Evolutionary conservation across 2,797 vertebrate species (phyloP).

Genomic region (Podargus strigoides): DNA sequence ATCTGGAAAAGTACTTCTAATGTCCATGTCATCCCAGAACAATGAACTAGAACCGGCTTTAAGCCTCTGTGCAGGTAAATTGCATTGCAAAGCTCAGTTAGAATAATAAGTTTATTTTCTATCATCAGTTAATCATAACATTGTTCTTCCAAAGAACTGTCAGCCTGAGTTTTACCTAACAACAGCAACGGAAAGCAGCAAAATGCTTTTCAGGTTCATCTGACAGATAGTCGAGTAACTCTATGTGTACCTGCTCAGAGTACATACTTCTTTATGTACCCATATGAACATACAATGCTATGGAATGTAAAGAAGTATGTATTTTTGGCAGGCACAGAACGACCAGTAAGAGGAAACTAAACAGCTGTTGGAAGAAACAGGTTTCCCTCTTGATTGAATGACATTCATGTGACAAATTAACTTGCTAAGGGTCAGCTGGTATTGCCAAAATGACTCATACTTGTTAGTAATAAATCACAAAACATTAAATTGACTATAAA

Average conservation of each 20-base stretch:
- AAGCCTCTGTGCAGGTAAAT: slow-evolving; percentile 67
- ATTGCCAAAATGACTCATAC: slow-evolving; percentile 43
- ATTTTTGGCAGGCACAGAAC: slow-evolving; percentile 91
- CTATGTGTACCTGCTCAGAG: slow-evolving; percentile 85
- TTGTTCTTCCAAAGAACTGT: neutral
- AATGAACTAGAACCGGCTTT: slow-evolving; percentile 31
- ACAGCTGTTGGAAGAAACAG: slow-evolving; percentile 60
- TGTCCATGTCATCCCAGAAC: slow-evolving; percentile 14
- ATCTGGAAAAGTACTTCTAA: slow-evolving; percentile 21
- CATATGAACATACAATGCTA: slow-evolving; percentile 99
- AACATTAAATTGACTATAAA: neutral
- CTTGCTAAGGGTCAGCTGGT: slow-evolving; percentile 34
- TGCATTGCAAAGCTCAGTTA: slow-evolving; percentile 6
- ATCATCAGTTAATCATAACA: neutral
- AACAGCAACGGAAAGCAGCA: neutral
- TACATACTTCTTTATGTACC: slow-evolving; percentile 99
- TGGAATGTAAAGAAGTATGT: slow-evolving; percentile 99
- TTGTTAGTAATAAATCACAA: slow-evolving; percentile 29
- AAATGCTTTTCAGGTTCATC: slow-evolving; percentile 52
- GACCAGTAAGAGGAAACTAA: slow-evolving; percentile 69
- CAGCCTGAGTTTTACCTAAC: slow-evolving; percentile 4
- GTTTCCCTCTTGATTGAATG: slow-evolving; percentile 59
- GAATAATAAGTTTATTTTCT: neutral
- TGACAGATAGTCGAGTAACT: slow-evolving; percentile 17
- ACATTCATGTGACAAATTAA: slow-evolving; percentile 58